Evolutionary conservation across 2,113 vertebrate genomes (phyloP).

Genomic region (Isurus oxyrinchus): DNA sequence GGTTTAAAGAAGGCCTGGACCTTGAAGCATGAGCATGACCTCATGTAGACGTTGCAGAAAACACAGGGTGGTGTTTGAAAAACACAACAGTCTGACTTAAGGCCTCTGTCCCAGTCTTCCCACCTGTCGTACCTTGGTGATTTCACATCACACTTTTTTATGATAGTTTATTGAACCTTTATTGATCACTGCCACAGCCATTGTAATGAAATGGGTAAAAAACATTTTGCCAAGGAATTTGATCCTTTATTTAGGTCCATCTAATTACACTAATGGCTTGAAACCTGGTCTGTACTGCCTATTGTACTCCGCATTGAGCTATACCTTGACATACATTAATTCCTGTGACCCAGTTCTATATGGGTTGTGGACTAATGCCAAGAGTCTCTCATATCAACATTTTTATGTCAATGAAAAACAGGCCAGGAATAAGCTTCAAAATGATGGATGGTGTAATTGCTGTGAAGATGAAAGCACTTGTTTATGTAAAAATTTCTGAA

Average conservation of each 20-base stretch:
- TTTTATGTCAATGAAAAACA: neutral
- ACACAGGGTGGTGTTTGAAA: neutral
- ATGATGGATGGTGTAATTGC: conserved; percentile 17
- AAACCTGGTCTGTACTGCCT: neutral
- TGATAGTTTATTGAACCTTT: neutral
- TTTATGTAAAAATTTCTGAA: conserved; percentile 2
- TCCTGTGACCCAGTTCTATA: neutral
- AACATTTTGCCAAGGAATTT: neutral
- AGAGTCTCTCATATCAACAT: neutral
- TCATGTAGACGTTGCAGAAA: neutral
- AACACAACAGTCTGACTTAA: neutral
- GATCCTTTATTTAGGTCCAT: neutral
- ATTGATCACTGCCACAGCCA: neutral
- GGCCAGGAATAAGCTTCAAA: neutral
- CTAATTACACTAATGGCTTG: neutral
- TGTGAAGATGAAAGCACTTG: conserved; percentile 2
- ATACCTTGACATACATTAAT: neutral
- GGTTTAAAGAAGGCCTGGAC: neutral
- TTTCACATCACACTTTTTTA: neutral
- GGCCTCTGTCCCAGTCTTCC: neutral
- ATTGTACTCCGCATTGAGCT: neutral
- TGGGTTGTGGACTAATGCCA: neutral
- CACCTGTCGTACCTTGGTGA: neutral
- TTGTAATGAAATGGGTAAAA: neutral
- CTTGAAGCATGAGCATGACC: neutral